These are phyloP conservation scores for Lasiommata megera DNA, from an alignment of 2,888 invertebrate genomes.

Conservation along the genomic window DNA sequence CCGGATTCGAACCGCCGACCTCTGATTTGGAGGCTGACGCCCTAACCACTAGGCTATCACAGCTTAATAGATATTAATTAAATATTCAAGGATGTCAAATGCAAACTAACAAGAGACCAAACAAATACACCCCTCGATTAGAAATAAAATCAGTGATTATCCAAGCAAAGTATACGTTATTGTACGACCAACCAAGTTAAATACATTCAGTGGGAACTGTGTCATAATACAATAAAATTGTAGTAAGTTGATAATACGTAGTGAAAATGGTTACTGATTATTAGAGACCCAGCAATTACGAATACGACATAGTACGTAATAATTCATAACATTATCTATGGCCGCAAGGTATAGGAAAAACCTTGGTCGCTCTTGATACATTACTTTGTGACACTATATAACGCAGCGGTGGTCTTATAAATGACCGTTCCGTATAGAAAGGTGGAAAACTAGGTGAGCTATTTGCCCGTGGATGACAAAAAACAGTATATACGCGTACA, in stretches of 20 bases:
- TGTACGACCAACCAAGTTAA: neutral
- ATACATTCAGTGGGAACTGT: constrained; percentile 1
- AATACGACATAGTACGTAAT: neutral
- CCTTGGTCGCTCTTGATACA: neutral
- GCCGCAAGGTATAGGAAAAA: neutral
- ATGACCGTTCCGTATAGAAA: too few species aligned
- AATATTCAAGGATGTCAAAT: too few species aligned
- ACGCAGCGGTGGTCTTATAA: neutral
- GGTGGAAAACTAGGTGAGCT: too few species aligned
- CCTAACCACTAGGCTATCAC: too few species aligned
- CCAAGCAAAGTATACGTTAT: neutral
- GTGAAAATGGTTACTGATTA: neutral
- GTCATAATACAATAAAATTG: constrained; percentile 4
- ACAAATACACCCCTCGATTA: too few species aligned
- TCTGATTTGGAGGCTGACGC: too few species aligned
- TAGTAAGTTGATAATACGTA: neutral
- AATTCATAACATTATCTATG: neutral
- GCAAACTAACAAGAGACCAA: too few species aligned
- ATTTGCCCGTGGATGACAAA: too few species aligned
- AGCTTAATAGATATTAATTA: too few species aligned
- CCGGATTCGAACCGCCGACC: too few species aligned
- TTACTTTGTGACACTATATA: neutral
- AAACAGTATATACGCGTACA: too few species aligned
- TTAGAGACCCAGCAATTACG: neutral
- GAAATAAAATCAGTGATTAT: too few species aligned